phyloP scores from a whole-genome alignment of 2,888 invertebrate species.

The Polyploca ridens region DNA sequence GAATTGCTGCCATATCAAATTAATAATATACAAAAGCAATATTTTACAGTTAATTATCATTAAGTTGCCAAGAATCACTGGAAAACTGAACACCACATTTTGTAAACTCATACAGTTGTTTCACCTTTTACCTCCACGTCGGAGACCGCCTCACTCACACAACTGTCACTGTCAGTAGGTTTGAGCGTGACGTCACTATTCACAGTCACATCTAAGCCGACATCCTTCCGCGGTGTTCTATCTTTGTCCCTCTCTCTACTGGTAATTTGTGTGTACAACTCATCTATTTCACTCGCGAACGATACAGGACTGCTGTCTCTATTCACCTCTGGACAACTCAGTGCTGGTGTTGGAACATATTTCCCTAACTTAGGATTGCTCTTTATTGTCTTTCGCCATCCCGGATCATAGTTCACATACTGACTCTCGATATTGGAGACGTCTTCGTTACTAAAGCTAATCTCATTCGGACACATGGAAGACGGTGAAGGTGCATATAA shows the following conservation, averaged over 20 bases:
- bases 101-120: slow-evolving; percentile 63
- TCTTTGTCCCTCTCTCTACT: slow-evolving; percentile 73
- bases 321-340: slow-evolving; percentile 78
- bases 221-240: slow-evolving; percentile 57
- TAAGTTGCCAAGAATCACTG: slow-evolving; percentile 11
- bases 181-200: slow-evolving; percentile 77
- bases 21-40: not conserved
- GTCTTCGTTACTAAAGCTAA: slow-evolving; percentile 79
- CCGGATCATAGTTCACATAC: slow-evolving; percentile 84
- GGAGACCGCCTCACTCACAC: slow-evolving; percentile 77
- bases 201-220: slow-evolving; percentile 67
- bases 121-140: slow-evolving; percentile 70
- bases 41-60: not conserved
- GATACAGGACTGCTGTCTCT: slow-evolving; percentile 74
- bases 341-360: slow-evolving; percentile 72
- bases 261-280: slow-evolving; percentile 88
- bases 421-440: slow-evolving; percentile 80
- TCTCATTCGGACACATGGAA: slow-evolving; percentile 80
- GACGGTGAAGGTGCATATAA: slow-evolving; percentile 86
- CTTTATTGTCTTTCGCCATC: slow-evolving; percentile 77
- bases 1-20: not conserved
- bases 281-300: slow-evolving; percentile 86
- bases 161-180: slow-evolving; percentile 76
- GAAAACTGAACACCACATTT: slow-evolving; percentile 21
- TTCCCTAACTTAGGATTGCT: slow-evolving; percentile 71